phyloP scores from a whole-genome alignment of 2,113 vertebrate species.

The Phrynocephalus versicolor region DNA sequence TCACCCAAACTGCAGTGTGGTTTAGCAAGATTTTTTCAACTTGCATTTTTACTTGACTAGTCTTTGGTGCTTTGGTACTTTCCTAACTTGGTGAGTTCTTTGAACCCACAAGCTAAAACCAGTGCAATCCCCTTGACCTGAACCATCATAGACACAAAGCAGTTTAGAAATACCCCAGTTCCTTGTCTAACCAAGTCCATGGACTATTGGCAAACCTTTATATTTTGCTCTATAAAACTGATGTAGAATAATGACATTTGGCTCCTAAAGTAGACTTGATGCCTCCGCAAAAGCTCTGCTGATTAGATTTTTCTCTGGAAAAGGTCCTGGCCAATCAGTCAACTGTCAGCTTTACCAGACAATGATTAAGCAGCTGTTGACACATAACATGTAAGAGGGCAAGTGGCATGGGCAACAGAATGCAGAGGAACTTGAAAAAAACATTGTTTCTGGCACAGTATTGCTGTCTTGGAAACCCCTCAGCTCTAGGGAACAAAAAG shows the following conservation, averaged over 20 bases:
- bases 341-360: slow-evolving; percentile 36
- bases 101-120: neutral
- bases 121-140: neutral
- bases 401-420: slow-evolving; percentile 14
- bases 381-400: slow-evolving; percentile 8
- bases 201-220: slow-evolving; percentile 17
- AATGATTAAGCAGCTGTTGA: slow-evolving; percentile 34
- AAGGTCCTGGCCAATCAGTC: slow-evolving; percentile 27
- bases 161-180: slow-evolving; percentile 11
- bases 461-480: neutral
- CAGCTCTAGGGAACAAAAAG: neutral
- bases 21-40: neutral
- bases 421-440: slow-evolving; percentile 23
- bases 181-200: slow-evolving; percentile 18
- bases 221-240: slow-evolving; percentile 27
- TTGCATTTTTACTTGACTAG: neutral
- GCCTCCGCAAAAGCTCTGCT: slow-evolving; percentile 18
- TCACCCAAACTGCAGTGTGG: neutral
- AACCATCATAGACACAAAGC: slow-evolving; percentile 10
- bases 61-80: neutral
- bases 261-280: slow-evolving; percentile 34
- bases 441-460: slow-evolving; percentile 18
- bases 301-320: slow-evolving; percentile 35
- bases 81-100: neutral
- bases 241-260: slow-evolving; percentile 32